phyloP scores from a whole-genome alignment of 2,888 invertebrate genomes.

The Caenorhabditis auriculariae region DNA sequence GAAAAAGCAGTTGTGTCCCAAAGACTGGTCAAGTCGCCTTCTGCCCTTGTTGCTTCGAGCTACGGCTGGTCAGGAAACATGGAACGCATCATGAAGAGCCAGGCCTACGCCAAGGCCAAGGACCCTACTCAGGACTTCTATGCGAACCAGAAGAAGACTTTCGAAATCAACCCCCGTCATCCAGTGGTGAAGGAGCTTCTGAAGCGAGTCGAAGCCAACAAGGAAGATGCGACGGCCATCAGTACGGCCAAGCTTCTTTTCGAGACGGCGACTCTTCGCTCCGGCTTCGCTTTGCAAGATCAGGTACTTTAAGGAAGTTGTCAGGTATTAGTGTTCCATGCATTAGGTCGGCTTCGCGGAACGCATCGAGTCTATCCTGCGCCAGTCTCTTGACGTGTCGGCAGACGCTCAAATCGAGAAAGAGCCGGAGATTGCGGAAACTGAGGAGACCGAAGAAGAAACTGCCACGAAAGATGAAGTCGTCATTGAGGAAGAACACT shows the following conservation, averaged over 20 bases:
- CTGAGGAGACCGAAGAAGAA: conserved; percentile 73
- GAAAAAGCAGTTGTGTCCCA: conserved; percentile 83
- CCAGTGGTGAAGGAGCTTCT: conserved; percentile 89
- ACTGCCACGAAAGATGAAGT: conserved; percentile 42
- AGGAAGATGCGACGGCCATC: conserved; percentile 77
- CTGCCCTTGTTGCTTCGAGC: conserved; percentile 90
- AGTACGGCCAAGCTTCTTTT: conserved; percentile 86
- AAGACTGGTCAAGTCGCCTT: conserved; percentile 85
- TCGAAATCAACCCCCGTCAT: conserved; percentile 96
- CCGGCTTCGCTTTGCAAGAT: conserved; percentile 88
- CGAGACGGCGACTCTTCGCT: conserved; percentile 86
- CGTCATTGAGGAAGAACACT: conserved; percentile 60
- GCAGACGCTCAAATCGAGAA: conserved; percentile 58
- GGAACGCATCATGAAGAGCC: conserved; percentile 85
- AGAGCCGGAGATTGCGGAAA: conserved; percentile 68
- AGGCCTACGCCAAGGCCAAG: conserved; percentile 92
- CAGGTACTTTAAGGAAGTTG: conserved; percentile 13
- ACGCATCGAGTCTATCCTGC: conserved; percentile 85
- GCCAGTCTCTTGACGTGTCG: conserved; percentile 65
- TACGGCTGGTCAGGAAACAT: conserved; percentile 99
- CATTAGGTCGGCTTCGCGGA: conserved; percentile 78
- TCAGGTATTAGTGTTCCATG: neutral
- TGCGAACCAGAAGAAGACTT: conserved; percentile 88
- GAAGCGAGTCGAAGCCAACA: conserved; percentile 77
- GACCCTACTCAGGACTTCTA: conserved; percentile 79